A percentile compares a stretch with the other conserved stretches of the same genome.
Conservation (phyloP, 2,113 vertebrate genomes). For the Neogobius melanostomus region DNA sequence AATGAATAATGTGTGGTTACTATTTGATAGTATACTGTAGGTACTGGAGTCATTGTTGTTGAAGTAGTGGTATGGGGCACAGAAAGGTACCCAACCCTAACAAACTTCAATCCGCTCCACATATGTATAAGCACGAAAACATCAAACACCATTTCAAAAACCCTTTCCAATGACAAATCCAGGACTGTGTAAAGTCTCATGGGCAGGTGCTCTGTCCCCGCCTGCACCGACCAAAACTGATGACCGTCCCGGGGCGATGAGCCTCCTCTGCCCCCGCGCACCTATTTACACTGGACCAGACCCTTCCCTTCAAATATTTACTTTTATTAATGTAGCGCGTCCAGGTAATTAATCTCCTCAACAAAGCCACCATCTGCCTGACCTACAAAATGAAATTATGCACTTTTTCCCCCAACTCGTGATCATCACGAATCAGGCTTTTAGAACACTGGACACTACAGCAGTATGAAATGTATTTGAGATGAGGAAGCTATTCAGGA, state of each 20-base stretch:
- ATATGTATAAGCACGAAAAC: no score
- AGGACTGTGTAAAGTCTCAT: no score
- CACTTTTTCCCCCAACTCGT: conserved; percentile 47
- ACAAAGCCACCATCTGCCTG: conserved; percentile 79
- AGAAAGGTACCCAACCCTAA: no score
- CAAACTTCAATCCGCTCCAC: no score
- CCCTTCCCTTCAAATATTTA: conserved; percentile 74
- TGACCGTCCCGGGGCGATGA: conserved; percentile 58
- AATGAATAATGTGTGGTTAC: no score
- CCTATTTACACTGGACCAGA: conserved; percentile 61
- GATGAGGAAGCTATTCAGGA: neutral
- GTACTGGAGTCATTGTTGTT: no score
- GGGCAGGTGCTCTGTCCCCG: conserved; percentile 43
- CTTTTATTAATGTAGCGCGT: conserved; percentile 75
- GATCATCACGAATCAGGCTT: conserved; percentile 70
- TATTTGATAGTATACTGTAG: no score
- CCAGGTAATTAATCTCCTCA: conserved; percentile 74
- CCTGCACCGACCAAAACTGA: conserved; percentile 60
- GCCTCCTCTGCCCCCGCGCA: conserved; percentile 50
- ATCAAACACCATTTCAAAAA: no score
- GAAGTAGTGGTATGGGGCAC: no score
- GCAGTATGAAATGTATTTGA: neutral
- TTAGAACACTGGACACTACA: conserved; percentile 5
- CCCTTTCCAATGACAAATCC: no score
- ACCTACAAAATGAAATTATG: conserved; percentile 69